Evolutionary conservation across 2,888 invertebrate genomes (phyloP), one percentile per base, ranked within the genome.

Genomic region (Eupithecia pulchellata): DNA sequence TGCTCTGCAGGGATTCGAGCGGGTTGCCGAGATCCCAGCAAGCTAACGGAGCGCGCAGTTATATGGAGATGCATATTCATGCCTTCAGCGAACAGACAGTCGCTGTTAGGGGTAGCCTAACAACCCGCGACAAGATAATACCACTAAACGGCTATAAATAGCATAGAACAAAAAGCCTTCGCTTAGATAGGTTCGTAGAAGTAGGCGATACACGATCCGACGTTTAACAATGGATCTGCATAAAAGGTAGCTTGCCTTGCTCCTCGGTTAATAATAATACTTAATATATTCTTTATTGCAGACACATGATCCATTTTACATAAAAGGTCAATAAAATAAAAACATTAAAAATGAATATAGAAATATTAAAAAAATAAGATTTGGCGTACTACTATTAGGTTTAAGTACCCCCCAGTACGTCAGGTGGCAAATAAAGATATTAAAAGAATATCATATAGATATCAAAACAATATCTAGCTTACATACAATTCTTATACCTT

Each of bases 31-130:
- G 27, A 52, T 68, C 64, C 32, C 62, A 47, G 47, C 64, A 66
- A 72, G 68, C 63, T 66, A 66, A 65, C 64, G 61, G 57, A 63
- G 63, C 66, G 57, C 34, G 20, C 64, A 62, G 58, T 65, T 68
- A 66, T 65, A 68, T 36, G 62, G 47, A 55, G 47, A 68, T 72
- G 66, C 72, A 72, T 68, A 72, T 72, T 72, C 72, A 72, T 72
- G 62, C 42, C 42, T 27, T 63, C 61, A 39, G 63, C 65, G 55
- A 66, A 42, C 58, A 58, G 58, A 58, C 30, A 58, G 9, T n/a
- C n/a, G 58, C 58, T 20, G n/a, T 8, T 25, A 20, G 27, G 39
- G 57, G 8, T 29, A 58, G n/a, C 29, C 32, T 8, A 29, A n/a
- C 29, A n/a, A 58, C 29, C 32, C 29, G 29, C 58, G 9, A 29